Evolutionary conservation across 2,888 invertebrate genomes (phyloP).

Genomic region (Crossocerus cetratus): DNA sequence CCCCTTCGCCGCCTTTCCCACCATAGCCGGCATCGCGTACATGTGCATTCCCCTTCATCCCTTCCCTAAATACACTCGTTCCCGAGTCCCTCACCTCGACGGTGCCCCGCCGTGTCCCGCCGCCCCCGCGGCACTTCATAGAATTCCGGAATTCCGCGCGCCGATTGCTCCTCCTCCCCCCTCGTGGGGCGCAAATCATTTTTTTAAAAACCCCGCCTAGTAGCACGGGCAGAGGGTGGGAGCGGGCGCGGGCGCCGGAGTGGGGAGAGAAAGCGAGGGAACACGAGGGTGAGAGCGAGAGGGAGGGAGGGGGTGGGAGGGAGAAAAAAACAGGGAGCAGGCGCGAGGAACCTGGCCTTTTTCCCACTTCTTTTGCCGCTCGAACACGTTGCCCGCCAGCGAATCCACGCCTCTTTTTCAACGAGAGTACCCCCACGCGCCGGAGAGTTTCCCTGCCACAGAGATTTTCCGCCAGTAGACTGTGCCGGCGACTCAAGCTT

Average conservation of each 20-base stretch:
- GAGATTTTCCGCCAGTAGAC: slow-evolving; percentile 30
- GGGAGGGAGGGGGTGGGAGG: slow-evolving; percentile 30
- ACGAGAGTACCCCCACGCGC: slow-evolving; percentile 40
- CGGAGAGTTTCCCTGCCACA: slow-evolving; percentile 50
- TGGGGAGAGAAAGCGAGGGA: slow-evolving; percentile 40
- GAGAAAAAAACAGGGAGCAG: slow-evolving; percentile 52
- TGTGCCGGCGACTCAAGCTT: slow-evolving; percentile 5
- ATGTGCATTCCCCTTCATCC: slow-evolving; percentile 59
- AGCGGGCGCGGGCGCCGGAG: slow-evolving; percentile 15
- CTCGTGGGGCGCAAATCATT: slow-evolving; percentile 55
- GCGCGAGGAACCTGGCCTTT: slow-evolving; percentile 56
- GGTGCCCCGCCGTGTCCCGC: slow-evolving; percentile 7
- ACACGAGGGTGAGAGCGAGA: slow-evolving; percentile 8
- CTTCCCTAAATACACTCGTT: slow-evolving; percentile 30
- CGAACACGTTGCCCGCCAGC: slow-evolving; percentile 48
- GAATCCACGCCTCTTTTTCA: slow-evolving; percentile 52
- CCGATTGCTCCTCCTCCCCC: slow-evolving; percentile 60
- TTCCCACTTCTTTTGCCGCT: slow-evolving; percentile 59
- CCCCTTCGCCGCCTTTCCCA: slow-evolving; percentile 26
- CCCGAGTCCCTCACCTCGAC: slow-evolving; percentile 16
- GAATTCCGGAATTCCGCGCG: slow-evolving; percentile 64
- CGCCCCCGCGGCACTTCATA: slow-evolving; percentile 48
- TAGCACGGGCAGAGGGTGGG: slow-evolving; percentile 23
- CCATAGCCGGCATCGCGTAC: slow-evolving; percentile 34
- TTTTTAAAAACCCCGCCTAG: slow-evolving; percentile 72